A percentile compares a stretch with the other conserved stretches of the same genome.
These are phyloP conservation scores for Athetis lepigone DNA, from an alignment of 2,888 invertebrate genomes.

Conservation along the genomic window DNA sequence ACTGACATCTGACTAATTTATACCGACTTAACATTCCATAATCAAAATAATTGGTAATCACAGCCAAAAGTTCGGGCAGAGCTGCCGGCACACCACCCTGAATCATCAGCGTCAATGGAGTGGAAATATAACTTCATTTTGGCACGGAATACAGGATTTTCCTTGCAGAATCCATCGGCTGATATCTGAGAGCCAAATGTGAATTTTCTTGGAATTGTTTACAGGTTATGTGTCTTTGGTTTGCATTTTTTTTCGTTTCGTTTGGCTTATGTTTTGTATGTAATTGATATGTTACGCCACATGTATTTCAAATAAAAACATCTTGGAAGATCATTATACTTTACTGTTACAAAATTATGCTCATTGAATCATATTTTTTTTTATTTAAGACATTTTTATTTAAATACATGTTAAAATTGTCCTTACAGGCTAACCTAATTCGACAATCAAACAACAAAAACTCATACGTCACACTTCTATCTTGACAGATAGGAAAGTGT, in stretches of 20 bases:
- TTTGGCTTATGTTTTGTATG: conserved; percentile 10
- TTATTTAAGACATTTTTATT: too few relatives aligned
- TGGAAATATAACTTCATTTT: conserved; percentile 84
- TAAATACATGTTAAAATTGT: too few relatives aligned
- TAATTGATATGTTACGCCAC: neutral
- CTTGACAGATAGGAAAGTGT: too few relatives aligned
- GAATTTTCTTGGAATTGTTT: conserved; percentile 73
- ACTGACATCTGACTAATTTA: conserved; percentile 78
- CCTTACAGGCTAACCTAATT: too few relatives aligned
- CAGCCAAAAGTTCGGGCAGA: conserved; percentile 78
- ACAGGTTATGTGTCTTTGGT: conserved; percentile 49
- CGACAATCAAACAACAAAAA: too few relatives aligned
- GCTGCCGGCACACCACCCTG: conserved; percentile 70
- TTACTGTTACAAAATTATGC: too few relatives aligned
- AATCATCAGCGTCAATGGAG: conserved; percentile 84
- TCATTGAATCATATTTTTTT: too few relatives aligned
- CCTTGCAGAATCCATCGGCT: conserved; percentile 71
- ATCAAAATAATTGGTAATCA: conserved; percentile 83
- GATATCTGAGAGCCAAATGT: conserved; percentile 75
- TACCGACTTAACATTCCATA: conserved; percentile 74
- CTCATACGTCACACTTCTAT: too few relatives aligned
- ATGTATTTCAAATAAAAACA: neutral
- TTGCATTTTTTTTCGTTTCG: conserved; percentile 44
- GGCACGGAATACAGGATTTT: conserved; percentile 78
- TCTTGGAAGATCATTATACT: neutral